phyloP scores from a whole-genome alignment of 2,113 vertebrate genomes.

The Menura novaehollandiae region DNA sequence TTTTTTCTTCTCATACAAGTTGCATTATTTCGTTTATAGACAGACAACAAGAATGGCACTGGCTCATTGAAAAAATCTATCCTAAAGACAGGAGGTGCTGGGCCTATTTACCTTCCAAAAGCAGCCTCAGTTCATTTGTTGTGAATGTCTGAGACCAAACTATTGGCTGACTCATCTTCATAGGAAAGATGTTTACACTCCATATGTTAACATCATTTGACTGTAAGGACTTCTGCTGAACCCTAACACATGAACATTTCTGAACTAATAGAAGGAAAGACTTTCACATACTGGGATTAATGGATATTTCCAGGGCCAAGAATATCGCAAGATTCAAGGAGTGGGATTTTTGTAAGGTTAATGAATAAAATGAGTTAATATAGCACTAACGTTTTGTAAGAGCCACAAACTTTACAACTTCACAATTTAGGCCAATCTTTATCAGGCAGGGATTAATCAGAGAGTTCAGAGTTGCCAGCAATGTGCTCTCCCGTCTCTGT shows the following conservation, averaged over 20 bases:
- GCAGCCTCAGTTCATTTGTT: neutral
- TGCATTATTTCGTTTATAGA: neutral
- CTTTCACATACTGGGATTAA: neutral
- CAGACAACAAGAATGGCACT: neutral
- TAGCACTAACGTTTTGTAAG: neutral
- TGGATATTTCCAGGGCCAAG: neutral
- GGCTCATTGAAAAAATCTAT: neutral
- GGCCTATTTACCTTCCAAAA: neutral
- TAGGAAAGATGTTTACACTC: neutral
- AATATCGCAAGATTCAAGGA: neutral
- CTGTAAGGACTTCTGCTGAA: neutral
- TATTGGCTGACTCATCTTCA: neutral
- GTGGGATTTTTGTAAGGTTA: neutral
- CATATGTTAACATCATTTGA: neutral
- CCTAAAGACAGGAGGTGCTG: accelerated
- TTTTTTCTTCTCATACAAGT: neutral
- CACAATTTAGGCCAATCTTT: neutral
- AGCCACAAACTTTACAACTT: neutral
- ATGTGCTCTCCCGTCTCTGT: neutral
- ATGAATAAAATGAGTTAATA: neutral
- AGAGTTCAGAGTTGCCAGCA: neutral
- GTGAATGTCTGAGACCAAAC: neutral
- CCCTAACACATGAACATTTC: neutral
- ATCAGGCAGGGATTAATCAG: neutral
- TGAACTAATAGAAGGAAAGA: neutral